These are phyloP conservation scores for Eutolmus rufibarbis DNA, from an alignment of 2,888 invertebrate genomes.

Conservation along the genomic window DNA sequence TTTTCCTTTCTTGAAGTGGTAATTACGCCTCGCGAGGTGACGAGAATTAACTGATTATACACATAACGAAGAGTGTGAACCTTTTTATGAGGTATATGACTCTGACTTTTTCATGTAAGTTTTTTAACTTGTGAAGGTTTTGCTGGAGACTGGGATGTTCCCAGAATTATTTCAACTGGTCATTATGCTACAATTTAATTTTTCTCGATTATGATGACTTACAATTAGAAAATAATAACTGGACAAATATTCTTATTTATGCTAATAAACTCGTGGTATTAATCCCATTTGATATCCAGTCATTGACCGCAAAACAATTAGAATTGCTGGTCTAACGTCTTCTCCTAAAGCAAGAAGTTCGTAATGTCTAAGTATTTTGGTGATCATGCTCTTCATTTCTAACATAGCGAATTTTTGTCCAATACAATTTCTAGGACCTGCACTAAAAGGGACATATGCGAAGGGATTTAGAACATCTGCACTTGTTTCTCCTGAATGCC, in stretches of 20 bases:
- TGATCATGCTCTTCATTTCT: constrained; percentile 58
- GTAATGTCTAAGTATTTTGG: constrained; percentile 55
- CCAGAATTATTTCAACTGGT: neutral
- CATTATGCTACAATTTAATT: neutral
- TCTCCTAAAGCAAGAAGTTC: constrained; percentile 56
- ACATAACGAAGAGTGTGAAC: neutral
- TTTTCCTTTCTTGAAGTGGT: constrained; percentile 11
- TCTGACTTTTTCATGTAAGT: neutral
- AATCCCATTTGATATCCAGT: constrained; percentile 56
- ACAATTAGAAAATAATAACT: neutral
- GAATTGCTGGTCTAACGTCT: constrained; percentile 52
- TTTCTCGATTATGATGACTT: neutral
- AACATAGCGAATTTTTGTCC: constrained; percentile 59
- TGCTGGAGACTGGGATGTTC: neutral
- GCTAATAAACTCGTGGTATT: constrained; percentile 49
- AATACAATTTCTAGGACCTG: constrained; percentile 60
- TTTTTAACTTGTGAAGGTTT: neutral
- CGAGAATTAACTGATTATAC: neutral
- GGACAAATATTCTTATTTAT: neutral
- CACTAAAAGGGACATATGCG: constrained; percentile 59
- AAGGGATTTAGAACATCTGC: constrained; percentile 50
- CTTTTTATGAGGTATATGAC: neutral
- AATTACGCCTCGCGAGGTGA: constrained; percentile 10
- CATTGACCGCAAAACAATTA: constrained; percentile 54
- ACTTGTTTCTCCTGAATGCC: constrained; percentile 63